phyloP scores from a whole-genome alignment of 2,888 invertebrate genomes.

The Hemithea aestivaria region DNA sequence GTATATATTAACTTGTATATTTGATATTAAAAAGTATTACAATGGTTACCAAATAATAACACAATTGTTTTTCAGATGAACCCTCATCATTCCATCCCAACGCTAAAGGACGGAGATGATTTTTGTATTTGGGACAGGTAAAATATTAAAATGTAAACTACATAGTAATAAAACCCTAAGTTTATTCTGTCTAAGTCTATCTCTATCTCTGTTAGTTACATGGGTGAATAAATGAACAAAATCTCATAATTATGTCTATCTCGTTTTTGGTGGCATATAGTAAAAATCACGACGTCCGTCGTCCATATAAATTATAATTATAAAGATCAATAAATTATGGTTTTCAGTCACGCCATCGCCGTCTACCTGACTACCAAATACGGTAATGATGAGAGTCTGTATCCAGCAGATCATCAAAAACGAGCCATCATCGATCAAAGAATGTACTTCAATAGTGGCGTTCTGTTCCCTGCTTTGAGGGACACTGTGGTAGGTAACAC shows the following conservation, averaged over 20 bases:
- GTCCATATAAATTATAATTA: no score
- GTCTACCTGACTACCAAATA: conserved; percentile 80
- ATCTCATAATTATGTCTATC: no score
- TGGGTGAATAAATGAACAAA: no score
- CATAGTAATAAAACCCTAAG: no score
- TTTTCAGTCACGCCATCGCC: conserved; percentile 81
- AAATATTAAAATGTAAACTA: no score
- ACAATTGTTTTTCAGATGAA: conserved; percentile 73
- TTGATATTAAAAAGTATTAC: no score
- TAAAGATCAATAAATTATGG: no score
- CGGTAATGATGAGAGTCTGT: conserved; percentile 73
- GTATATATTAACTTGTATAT: no score
- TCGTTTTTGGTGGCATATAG: no score
- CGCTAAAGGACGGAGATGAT: conserved; percentile 73
- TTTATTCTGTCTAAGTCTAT: neutral
- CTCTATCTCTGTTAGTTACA: no score
- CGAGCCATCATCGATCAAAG: conserved; percentile 74
- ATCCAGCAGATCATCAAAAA: conserved; percentile 69
- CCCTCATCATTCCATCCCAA: conserved; percentile 77
- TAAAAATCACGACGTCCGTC: no score
- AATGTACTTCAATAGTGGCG: conserved; percentile 75
- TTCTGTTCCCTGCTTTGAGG: conserved; percentile 63
- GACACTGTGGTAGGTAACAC: conserved; percentile 43
- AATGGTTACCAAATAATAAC: no score
- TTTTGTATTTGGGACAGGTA: conserved; percentile 77